Evolutionary conservation across 2,113 vertebrate genomes (phyloP), one percentile per base, ranked within the genome.

Genomic region (Amazona vittata): DNA sequence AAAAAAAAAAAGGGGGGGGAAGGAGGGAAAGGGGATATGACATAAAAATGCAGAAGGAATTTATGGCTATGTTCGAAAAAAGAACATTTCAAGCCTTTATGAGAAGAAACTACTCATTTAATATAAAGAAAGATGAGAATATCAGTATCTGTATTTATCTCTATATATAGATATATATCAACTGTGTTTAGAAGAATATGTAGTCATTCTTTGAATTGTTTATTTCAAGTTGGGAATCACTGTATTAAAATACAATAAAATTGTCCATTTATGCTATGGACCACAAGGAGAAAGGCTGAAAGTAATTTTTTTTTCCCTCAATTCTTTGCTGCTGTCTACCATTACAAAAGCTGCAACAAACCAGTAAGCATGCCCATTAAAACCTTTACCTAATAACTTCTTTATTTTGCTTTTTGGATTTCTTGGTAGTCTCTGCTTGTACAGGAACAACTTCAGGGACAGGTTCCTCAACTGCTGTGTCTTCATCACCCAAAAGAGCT

Each of bases 321-420:
- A 17, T 29, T 68, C 44, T 84, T 77, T 81, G 43, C 87, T 65
- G 44, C 35, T 88, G 37, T 29, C 31, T 78, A 50, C 28, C 17
- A 71, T 24, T 16, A 86, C 14, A 93, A 71, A 81, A 93, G 19
- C 52, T 91, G 65, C 73, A 81, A 73, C 33, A 83, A 92, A 43
- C 10, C 44, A 85, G 47, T 41, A 94, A 31, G 28, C 57, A 49
- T 12, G 16, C 39, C 46, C 65, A 69, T 57, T 96, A 71, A 95
- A 94, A 96, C 89, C 89, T 96, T 96, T 99, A 99, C 99, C 98
- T 99, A 97, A 99, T 98, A 59, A 97, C 98, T 98, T 99, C 99
- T 98, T 99, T 99, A 95, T 97, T 98, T 73, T 99, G 99, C 96
- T 99, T 99, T 98, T 98, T 99, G 91, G 99, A 99, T 98, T 99